Percentiles rank a stretch among this genome's conserved stretches.
Evolutionary conservation across 2,113 vertebrate species (phyloP).

Genomic region (Tragelaphus strepsiceros): DNA sequence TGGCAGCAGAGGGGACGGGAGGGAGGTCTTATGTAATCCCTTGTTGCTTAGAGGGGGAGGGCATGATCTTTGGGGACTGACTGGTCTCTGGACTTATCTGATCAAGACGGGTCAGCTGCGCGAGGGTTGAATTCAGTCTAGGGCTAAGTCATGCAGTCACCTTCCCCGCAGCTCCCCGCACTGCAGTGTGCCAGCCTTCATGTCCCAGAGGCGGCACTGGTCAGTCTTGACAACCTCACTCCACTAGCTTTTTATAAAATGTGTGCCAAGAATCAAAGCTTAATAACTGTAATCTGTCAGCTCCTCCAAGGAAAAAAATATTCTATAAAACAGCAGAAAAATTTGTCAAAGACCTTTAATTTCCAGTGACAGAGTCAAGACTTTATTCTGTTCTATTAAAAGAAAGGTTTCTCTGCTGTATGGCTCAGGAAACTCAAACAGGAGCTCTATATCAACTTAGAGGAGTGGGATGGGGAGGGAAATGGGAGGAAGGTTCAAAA

Average conservation of each 20-base stretch:
- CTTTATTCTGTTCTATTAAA: background rate
- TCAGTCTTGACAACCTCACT: background rate
- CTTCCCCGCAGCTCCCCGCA: background rate
- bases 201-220: background rate
- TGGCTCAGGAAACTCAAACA: background rate
- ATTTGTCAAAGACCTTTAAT: background rate
- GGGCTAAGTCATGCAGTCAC: background rate
- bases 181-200: background rate
- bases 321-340: background rate
- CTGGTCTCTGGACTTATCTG: background rate
- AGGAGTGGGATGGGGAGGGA: background rate
- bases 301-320: background rate
- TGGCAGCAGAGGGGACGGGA: background rate
- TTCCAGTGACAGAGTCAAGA: background rate
- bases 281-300: background rate
- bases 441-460: background rate
- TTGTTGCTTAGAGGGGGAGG: background rate
- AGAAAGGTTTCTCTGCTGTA: background rate
- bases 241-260: background rate
- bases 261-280: background rate
- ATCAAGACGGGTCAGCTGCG: background rate
- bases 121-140: background rate
- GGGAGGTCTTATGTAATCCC: background rate
- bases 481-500: background rate
- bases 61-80: background rate